phyloP scores from a whole-genome alignment of 2,888 invertebrate genomes.

The Tachina grossa region DNA sequence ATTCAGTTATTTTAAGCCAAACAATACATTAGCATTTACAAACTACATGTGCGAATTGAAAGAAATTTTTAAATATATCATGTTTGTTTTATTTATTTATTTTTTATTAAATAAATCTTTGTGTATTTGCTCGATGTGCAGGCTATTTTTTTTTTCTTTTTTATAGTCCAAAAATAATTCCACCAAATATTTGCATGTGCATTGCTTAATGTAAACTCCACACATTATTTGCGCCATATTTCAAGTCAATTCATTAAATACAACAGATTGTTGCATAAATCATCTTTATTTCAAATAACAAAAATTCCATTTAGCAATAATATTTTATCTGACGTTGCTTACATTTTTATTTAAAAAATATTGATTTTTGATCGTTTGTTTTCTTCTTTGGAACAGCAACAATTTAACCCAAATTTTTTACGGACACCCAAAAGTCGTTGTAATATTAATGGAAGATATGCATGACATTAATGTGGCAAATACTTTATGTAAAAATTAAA shows the following conservation, averaged over 20 bases:
- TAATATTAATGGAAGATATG: not conserved
- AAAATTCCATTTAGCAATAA: not conserved
- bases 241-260: slow-evolving; percentile 18
- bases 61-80: slow-evolving; percentile 23
- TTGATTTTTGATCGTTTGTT: slow-evolving; percentile 8
- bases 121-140: not conserved
- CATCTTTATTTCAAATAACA: not conserved
- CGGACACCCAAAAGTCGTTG: slow-evolving; percentile 42
- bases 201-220: slow-evolving; percentile 6
- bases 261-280: slow-evolving; percentile 27
- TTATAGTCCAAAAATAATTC: slow-evolving; percentile 5
- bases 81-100: slow-evolving; percentile 1
- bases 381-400: not conserved
- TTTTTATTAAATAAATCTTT: not conserved
- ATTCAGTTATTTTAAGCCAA: not conserved
- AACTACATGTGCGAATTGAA: slow-evolving; percentile 11
- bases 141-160: slow-evolving; percentile 9
- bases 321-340: not conserved
- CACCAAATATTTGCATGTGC: not conserved
- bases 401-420: slow-evolving; percentile 60
- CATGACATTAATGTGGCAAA: too few relatives aligned
- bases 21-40: not conserved
- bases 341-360: slow-evolving; percentile 1
- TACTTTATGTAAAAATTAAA: not conserved
- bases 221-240: slow-evolving; percentile 8